phyloP scores from a whole-genome alignment of 2,888 invertebrate genomes.

The Aproaerema taeniolella region DNA sequence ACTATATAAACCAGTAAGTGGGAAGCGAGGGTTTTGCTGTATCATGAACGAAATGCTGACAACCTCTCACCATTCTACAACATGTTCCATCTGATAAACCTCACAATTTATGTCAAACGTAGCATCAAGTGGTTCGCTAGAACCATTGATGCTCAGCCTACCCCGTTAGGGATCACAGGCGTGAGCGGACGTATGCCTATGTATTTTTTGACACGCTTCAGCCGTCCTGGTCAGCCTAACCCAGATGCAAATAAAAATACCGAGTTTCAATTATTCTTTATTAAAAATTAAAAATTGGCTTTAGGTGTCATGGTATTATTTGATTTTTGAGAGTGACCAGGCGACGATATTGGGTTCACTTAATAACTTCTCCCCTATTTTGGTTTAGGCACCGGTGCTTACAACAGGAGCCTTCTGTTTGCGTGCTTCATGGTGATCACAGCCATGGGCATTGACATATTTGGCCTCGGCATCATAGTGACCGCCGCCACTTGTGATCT shows the following conservation, averaged over 20 bases:
- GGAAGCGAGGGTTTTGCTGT: no score
- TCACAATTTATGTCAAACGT: no score
- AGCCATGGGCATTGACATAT: slow-evolving; percentile 67
- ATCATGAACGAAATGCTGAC: no score
- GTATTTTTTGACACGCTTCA: not conserved
- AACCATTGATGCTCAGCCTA: no score
- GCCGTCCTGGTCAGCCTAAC: not conserved
- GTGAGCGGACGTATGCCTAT: no score
- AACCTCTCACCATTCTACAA: no score
- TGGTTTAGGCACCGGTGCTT: slow-evolving; percentile 61
- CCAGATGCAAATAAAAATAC: not conserved
- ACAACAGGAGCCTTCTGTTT: slow-evolving; percentile 59
- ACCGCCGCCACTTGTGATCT: slow-evolving; percentile 76
- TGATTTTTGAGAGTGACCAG: no score
- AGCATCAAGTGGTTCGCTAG: no score
- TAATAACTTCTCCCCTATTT: not conserved
- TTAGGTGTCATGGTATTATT: not conserved
- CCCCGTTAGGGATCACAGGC: no score
- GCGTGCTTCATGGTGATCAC: slow-evolving; percentile 68
- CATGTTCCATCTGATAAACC: no score
- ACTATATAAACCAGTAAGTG: no score
- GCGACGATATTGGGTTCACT: no score
- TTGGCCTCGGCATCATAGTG: slow-evolving; percentile 72
- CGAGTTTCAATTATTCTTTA: not conserved
- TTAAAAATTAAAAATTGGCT: not conserved